Conservation (phyloP, 2,888 invertebrate genomes). For the Phasia obesa region DNA sequence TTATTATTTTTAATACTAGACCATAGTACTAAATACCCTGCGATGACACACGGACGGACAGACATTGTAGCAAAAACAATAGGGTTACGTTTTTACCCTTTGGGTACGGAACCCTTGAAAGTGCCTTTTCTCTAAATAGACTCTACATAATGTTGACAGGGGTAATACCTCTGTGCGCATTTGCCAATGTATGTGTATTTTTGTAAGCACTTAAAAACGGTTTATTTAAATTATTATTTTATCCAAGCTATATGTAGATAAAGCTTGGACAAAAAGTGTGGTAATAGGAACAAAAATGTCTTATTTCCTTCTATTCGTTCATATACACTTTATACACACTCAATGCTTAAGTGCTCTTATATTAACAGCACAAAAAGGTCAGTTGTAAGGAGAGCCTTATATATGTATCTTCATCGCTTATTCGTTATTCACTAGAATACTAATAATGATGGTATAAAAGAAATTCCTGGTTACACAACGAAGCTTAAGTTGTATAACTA, state of each 20-base stretch:
- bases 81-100: too few relatives aligned
- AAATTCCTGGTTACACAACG: constrained; percentile 14
- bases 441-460: constrained; percentile 9
- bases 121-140: too few relatives aligned
- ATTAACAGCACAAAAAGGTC: constrained; percentile 62
- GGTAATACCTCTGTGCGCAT: not conserved
- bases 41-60: too few relatives aligned
- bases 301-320: not conserved
- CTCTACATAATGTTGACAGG: too few relatives aligned
- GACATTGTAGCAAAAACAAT: too few relatives aligned
- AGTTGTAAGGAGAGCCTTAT: constrained; percentile 53
- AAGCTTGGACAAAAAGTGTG: too few relatives aligned
- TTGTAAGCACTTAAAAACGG: not conserved
- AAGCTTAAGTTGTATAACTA: constrained; percentile 3
- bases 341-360: constrained; percentile 60
- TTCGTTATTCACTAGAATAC: constrained; percentile 51
- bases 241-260: not conserved
- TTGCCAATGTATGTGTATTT: not conserved
- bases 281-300: not conserved
- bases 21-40: too few relatives aligned
- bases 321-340: constrained; percentile 31
- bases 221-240: too few relatives aligned
- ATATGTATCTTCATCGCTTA: too few relatives aligned
- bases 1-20: too few relatives aligned
- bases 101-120: too few relatives aligned